Evolutionary conservation across 1,140 invertebrate species (phyloP).

Genomic region (Zaprionus davidi): DNA sequence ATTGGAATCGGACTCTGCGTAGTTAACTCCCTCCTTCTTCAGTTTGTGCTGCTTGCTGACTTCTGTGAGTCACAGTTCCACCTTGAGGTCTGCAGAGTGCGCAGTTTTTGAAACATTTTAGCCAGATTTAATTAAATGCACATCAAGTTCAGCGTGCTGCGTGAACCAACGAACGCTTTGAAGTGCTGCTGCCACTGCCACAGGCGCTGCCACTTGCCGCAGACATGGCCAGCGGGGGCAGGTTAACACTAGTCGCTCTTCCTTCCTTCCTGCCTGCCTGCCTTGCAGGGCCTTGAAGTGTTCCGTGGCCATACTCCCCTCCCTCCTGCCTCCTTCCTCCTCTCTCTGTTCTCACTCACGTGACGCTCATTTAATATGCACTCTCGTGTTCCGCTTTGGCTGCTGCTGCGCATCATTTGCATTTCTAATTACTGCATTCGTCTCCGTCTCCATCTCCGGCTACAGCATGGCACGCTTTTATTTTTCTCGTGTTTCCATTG

Average conservation of each 20-base stretch:
- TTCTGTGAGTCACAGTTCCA: background rate
- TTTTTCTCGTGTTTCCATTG: conserved; percentile 25
- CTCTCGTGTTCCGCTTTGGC: conserved; percentile 23
- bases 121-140: conserved; percentile 45
- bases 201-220: conserved; percentile 2
- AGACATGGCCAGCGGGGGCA: conserved; percentile 2
- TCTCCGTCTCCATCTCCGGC: background rate
- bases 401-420: conserved; percentile 51
- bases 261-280: background rate
- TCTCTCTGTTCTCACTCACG: conserved; percentile 6
- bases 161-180: conserved; percentile 22
- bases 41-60: background rate
- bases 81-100: background rate
- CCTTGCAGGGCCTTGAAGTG: conserved; percentile 10
- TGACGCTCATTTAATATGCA: conserved; percentile 45
- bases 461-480: background rate
- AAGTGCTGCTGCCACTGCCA: conserved; percentile 14
- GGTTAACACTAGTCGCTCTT: background rate
- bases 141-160: conserved; percentile 35
- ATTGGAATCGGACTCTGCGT: too few species aligned
- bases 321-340: background rate
- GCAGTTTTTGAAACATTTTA: conserved; percentile 9
- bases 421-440: conserved; percentile 55
- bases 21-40: background rate
- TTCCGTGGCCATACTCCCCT: too few species aligned